These are phyloP conservation scores for Tipula confusa DNA, from an alignment of 2,888 invertebrate species.

Conservation along the genomic window DNA sequence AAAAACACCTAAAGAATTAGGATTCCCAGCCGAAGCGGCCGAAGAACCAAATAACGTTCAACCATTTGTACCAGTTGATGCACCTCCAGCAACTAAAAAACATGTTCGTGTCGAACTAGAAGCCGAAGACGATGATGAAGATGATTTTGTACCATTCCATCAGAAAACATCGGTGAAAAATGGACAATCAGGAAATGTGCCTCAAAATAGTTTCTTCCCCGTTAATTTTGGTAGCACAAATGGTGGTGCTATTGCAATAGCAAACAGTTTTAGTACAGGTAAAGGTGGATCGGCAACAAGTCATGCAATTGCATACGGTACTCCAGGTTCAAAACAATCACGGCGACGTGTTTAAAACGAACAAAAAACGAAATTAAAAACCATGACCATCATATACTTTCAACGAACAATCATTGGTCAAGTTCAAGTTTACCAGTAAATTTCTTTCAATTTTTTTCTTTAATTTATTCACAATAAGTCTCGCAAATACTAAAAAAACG, in stretches of 20 bases:
- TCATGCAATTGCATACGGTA: slow-evolving; percentile 49
- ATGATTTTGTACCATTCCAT: neutral
- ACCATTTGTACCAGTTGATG: neutral
- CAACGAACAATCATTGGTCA: neutral
- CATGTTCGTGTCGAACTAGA: slow-evolving; percentile 36
- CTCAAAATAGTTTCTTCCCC: slow-evolving; percentile 49
- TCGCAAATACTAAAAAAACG: neutral
- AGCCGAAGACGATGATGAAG: slow-evolving; percentile 36
- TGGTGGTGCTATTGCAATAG: slow-evolving; percentile 49
- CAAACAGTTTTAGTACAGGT: slow-evolving; percentile 49
- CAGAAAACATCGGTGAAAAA: neutral
- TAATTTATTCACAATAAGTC: neutral
- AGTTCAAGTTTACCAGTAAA: neutral
- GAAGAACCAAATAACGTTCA: neutral
- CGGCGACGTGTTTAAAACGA: neutral
- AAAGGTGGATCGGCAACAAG: slow-evolving; percentile 49
- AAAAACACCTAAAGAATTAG: slow-evolving; percentile 26
- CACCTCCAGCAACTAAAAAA: slow-evolving; percentile 33
- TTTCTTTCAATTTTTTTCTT: neutral
- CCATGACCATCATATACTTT: neutral
- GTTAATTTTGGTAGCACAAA: slow-evolving; percentile 47
- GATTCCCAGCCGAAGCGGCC: neutral
- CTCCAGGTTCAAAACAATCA: slow-evolving; percentile 41
- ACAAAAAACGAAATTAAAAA: neutral
- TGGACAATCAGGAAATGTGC: slow-evolving; percentile 36